Evolutionary conservation across 2,888 invertebrate genomes (phyloP), one percentile per base, ranked within the genome.

Genomic region (Stenodera caucasica): DNA sequence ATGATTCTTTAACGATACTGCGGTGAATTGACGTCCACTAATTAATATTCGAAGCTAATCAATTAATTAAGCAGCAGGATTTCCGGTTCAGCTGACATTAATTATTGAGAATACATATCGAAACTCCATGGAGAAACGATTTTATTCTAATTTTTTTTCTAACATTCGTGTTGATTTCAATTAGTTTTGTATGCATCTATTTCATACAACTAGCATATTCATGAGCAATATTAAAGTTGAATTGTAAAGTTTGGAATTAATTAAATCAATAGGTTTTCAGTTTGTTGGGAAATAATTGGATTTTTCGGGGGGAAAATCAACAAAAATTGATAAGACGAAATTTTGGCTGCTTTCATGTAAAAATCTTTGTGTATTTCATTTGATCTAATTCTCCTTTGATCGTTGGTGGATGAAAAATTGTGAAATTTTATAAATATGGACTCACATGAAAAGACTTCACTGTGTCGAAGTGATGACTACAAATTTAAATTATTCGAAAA

Each of bases 11-110:
- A 15, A 40, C 40, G 15, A 40, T 15, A 3, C 4, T 2, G 40
- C 40, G 7, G 4, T 40, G 15, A 40, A 14, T 40, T 40, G 2
- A 40, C 14, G 40, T 45, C 59, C 53, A 55, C 51, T 65, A 65
- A 67, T 65, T 64, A 67, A 67, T 65, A 60, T 54, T 57, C 61
- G 62, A 64, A 66, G 65, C 62, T 66, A 66, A 66, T 66, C 67
- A 66, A 64, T 67, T 66, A 66, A 67, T 67, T 67, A 64, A 57
- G 62, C 67, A 57, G 60, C 66, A 63, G 30, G 57, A 61, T 65
- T 67, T 67, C 57, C 60, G 56, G 18, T 57, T 55, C 64, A 65
- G 65, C 61, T 61, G 62, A 61, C 65, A 58, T 51, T 67, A 67
- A 65, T 65, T 64, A 60, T 49, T 49, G 51, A 50, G 51, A 23